Evolutionary conservation across 2,797 vertebrate species (phyloP), one percentile per base, ranked within the genome.

Genomic region (Poeciliopsis presidionis): DNA sequence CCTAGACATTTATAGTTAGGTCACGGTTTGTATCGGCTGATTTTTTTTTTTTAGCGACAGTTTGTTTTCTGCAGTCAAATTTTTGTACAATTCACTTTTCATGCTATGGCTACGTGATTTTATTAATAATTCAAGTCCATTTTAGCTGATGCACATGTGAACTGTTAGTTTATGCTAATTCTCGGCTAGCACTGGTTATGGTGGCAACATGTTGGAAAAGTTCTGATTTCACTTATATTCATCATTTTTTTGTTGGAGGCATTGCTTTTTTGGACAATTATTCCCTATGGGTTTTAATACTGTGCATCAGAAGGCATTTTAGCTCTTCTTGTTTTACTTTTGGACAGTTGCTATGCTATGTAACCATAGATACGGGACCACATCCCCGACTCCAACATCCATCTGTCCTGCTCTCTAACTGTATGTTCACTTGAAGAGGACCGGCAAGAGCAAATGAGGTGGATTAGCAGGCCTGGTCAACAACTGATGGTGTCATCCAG

Each of bases 141-240:
- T 28, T 53, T 61, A 81, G 87, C 89, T 85, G 76, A 85, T 86
- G 83, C 69, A 39, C 74, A 75, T 79, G 73, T 25, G 74, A 81
- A 55, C 20, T 16, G 13, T 14, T 46, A 46, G 45, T 46, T 46
- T 46, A 46, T 46, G 14, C 13, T 46, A 55, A 55, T 55, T n/a
- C 53, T 55, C n/a, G 25, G 53, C n/a, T 53, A 53, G 47, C 47
- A 20, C 47, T 49, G 5, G 16, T 57, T 18, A 59, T 59, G 55
- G 11, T 59, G n/a, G n/a, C 25, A 59, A n/a, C 25, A 30, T 59
- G 55, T 59, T n/a, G 12, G 55, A 59, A 12, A 14, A 28, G 8
- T n/a, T 59, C n/a, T 59, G 55, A 59, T 30, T 59, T 28, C 12
- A n/a, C n/a, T 28, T 59, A n/a, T 28, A 12, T 28, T 59, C 12